Percentiles rank a stretch among this genome's conserved stretches.
phyloP scores from a whole-genome alignment of 2,888 invertebrate species.

The Thysanoteuthis rhombus region DNA sequence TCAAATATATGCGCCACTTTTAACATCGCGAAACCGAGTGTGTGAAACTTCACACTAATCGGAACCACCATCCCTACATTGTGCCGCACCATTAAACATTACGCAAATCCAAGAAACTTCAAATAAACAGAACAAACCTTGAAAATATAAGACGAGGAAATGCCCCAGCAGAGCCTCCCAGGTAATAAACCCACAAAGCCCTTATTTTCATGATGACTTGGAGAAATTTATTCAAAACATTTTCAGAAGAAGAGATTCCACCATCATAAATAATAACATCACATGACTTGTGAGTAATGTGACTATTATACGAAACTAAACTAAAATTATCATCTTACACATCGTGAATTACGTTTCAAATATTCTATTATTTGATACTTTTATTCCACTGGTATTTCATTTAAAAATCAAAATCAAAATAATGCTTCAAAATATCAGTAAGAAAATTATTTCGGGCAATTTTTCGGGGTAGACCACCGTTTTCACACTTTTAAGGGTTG shows the following conservation, averaged over 20 bases:
- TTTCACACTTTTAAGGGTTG: too few species aligned
- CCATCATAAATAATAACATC: neutral
- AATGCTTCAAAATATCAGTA: neutral
- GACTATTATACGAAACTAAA: neutral
- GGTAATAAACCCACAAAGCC: constrained; percentile 24
- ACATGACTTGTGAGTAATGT: neutral
- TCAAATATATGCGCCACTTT: too few species aligned
- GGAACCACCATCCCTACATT: too few species aligned
- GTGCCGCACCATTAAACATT: neutral
- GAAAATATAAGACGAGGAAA: constrained; percentile 15
- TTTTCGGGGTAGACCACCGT: too few species aligned
- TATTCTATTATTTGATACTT: too few species aligned
- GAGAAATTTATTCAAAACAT: neutral
- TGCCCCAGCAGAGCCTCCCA: neutral
- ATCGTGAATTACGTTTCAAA: too few species aligned
- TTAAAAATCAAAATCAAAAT: neutral
- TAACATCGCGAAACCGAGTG: too few species aligned
- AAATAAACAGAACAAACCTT: neutral
- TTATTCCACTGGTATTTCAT: neutral
- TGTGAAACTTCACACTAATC: too few species aligned
- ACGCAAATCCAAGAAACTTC: neutral
- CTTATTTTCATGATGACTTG: neutral
- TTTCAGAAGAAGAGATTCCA: neutral
- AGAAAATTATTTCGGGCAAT: too few species aligned
- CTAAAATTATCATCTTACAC: neutral